Conservation (phyloP, 1,140 invertebrate genomes). For the Meloidogyne floridensis region DNA sequence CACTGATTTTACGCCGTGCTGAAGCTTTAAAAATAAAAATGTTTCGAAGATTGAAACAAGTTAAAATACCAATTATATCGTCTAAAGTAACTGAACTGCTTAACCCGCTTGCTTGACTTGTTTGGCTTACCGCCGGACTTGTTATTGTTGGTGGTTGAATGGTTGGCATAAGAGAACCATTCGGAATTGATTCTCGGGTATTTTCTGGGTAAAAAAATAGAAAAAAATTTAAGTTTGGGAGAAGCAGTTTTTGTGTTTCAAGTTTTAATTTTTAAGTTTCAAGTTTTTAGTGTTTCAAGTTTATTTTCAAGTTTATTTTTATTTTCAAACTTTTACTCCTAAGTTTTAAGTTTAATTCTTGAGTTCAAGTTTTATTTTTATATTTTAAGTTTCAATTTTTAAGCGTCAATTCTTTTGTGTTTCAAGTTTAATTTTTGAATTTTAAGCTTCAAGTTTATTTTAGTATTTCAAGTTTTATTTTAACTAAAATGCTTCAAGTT, state of each 20-base stretch:
- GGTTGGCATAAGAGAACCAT: not conserved
- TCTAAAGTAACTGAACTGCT: conserved; percentile 21
- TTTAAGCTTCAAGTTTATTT: no score
- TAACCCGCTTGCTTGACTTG: not conserved
- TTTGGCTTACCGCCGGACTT: conserved; percentile 12
- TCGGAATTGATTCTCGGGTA: not conserved
- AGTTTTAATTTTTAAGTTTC: no score
- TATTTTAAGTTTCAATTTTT: no score
- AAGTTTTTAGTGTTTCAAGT: no score
- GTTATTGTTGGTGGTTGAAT: not conserved
- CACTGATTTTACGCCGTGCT: conserved; percentile 31
- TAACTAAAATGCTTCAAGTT: no score
- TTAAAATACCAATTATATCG: conserved; percentile 26
- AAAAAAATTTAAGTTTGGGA: not conserved
- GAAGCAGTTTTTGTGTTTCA: not conserved
- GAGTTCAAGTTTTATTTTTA: no score
- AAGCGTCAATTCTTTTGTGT: no score
- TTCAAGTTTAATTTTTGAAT: no score
- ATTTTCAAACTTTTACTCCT: no score
- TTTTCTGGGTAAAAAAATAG: not conserved
- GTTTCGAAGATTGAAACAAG: not conserved
- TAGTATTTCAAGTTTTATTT: no score
- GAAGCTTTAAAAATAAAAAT: conserved; percentile 5
- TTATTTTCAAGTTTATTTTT: no score
- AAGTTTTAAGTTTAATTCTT: no score